Conservation (phyloP, 64 coral and sea anemone genomes). For the Stichodactyla helianthus region DNA sequence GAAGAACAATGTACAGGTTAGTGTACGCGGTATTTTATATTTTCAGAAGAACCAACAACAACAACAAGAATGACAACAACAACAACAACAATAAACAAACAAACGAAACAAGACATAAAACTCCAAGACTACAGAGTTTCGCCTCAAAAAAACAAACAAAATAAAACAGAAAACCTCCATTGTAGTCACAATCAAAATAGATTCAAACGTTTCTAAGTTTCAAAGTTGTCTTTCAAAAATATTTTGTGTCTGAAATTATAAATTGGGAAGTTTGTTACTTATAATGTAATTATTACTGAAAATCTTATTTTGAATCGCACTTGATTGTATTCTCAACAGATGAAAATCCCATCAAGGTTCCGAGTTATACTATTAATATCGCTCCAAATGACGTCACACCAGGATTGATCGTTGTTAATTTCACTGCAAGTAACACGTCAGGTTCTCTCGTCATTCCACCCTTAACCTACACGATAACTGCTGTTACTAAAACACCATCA, state of each 20-base stretch:
- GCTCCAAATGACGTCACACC: neutral
- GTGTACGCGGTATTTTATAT: neutral
- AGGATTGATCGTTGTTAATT: constrained; percentile 13
- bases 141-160: too few species aligned
- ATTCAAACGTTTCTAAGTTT: neutral
- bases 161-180: too few species aligned
- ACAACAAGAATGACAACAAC: too few species aligned
- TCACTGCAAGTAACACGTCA: constrained; percentile 12
- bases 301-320: neutral
- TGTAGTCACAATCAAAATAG: too few species aligned
- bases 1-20: neutral
- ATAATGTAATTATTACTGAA: neutral
- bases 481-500: constrained; percentile 5
- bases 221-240: neutral
- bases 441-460: constrained; percentile 28
- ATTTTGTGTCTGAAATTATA: neutral
- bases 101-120: too few species aligned
- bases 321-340: neutral
- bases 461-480: constrained; percentile 21
- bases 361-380: neutral
- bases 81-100: too few species aligned
- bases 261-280: neutral
- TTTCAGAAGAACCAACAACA: too few species aligned
- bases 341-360: neutral
- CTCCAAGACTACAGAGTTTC: too few species aligned